These are phyloP conservation scores for Myotis findleyi DNA, from an alignment of 2,797 vertebrate species.

Conservation along the genomic window DNA sequence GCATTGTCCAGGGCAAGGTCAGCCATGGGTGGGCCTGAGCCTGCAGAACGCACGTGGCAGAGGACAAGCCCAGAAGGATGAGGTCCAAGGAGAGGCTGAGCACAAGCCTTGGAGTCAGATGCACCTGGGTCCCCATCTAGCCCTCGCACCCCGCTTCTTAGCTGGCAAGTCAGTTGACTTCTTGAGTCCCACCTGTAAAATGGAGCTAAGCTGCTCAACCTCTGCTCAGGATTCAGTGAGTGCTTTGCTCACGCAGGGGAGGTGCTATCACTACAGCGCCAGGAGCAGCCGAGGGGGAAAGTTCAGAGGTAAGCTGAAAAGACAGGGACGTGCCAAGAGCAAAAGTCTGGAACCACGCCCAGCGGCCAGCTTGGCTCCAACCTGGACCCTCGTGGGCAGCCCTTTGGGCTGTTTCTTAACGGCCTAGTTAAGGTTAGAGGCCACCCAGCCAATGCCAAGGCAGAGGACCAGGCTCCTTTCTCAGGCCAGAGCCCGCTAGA, in stretches of 20 bases:
- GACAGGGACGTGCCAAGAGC: background rate
- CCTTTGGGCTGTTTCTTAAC: background rate
- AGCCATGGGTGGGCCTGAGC: background rate
- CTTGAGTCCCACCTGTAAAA: background rate
- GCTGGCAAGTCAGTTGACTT: background rate
- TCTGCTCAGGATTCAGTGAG: background rate
- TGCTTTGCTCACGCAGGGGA: rapidly evolving
- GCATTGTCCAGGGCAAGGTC: background rate
- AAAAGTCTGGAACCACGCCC: background rate
- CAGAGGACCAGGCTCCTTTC: background rate
- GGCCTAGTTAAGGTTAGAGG: background rate
- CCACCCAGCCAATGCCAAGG: background rate
- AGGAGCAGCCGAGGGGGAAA: background rate
- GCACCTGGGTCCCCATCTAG: background rate
- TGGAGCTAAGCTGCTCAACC: background rate
- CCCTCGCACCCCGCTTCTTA: background rate
- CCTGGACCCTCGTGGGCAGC: background rate
- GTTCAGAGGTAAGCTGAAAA: background rate
- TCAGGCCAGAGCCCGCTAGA: background rate
- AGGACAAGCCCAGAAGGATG: background rate
- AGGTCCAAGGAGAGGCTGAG: background rate
- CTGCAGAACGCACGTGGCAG: background rate
- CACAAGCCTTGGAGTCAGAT: background rate
- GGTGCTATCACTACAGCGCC: background rate
- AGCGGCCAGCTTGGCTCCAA: background rate